Evolutionary conservation across 2,797 vertebrate genomes (phyloP), one percentile per base, ranked within the genome.

Genomic region (Chaenodraco wilsoni): DNA sequence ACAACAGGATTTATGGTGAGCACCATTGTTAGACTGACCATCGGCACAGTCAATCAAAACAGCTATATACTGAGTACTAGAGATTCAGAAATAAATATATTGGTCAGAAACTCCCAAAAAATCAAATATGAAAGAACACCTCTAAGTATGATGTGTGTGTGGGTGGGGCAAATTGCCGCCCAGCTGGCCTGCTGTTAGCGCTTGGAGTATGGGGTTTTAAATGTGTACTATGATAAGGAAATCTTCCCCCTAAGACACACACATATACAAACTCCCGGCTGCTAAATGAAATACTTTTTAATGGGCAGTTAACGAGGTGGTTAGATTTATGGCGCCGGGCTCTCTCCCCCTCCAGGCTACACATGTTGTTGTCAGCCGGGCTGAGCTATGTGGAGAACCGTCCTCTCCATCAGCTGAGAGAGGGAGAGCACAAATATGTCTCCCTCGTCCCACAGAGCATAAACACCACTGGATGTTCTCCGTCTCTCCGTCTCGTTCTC

Each of bases 391-490:
- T 77, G 78, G 59, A 66, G 77, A 66, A 43, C 75, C 49, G 64
- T 63, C 69, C 83, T 79, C 87, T 86, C 81, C 78, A 79, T 85
- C 88, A 88, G 74, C 65, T 21, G n/a, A 67, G 40, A 59, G 23
- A 72, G 52, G 45, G 48, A 41, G 43, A 61, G 70, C 44, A 51
- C 75, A 77, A 66, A 66, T 58, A 58, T 60, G 51, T 61, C 65
- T 52, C 9, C 43, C 15, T 67, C 48, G 10, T 61, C 69, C 51
- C 60, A 65, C 33, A 15, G 63, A 74, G 79, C 72, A 69, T 58
- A 76, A 74, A 89, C 93, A 93, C 93, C 91, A 89, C 91, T 89
- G 93, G 93, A 91, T 84, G 85, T 72, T 84, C 88, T 74, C 85
- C 66, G 45, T 61, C 2, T 52, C 49, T 0, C 79, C 51, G 82